A percentile compares a stretch with the other conserved stretches of the same genome.
Conservation (phyloP, 2,888 invertebrate species). For the Crocallis elinguaria region DNA sequence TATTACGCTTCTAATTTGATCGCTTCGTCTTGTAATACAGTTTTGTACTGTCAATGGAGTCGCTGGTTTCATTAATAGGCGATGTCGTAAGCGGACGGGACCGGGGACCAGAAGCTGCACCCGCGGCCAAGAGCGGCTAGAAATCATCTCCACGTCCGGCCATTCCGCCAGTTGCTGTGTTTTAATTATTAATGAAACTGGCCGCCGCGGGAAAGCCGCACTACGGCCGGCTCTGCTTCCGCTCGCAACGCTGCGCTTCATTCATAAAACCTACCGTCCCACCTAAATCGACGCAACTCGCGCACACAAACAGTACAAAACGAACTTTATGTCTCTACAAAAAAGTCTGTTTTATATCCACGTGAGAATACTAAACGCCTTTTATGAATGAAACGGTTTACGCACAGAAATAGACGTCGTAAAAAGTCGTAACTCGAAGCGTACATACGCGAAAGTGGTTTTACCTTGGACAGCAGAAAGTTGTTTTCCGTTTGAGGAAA, state of each 20-base stretch:
- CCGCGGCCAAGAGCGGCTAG: conserved; percentile 68
- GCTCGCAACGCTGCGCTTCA: conserved; percentile 82
- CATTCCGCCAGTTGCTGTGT: conserved; percentile 78
- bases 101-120: conserved; percentile 57
- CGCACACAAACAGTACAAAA: conserved; percentile 43
- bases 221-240: conserved; percentile 80
- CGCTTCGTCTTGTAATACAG: conserved; percentile 40
- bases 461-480: conserved; percentile 74
- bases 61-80: conserved; percentile 26
- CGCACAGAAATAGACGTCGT: conserved; percentile 73
- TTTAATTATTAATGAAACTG: conserved; percentile 85
- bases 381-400: conserved; percentile 45
- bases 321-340: conserved; percentile 49
- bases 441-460: conserved; percentile 78
- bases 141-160: conserved; percentile 82
- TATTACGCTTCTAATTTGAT: conserved; percentile 46
- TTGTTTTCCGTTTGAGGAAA: conserved; percentile 77
- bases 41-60: conserved; percentile 30
- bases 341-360: conserved; percentile 47
- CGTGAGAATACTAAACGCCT: conserved; percentile 39
- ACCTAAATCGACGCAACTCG: conserved; percentile 50
- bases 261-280: conserved; percentile 73
- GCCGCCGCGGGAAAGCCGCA: conserved; percentile 82
- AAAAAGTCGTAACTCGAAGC: conserved; percentile 77
- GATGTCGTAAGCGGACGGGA: conserved; percentile 28